phyloP scores from a whole-genome alignment of 2,888 invertebrate genomes.

The Hyles lineata region DNA sequence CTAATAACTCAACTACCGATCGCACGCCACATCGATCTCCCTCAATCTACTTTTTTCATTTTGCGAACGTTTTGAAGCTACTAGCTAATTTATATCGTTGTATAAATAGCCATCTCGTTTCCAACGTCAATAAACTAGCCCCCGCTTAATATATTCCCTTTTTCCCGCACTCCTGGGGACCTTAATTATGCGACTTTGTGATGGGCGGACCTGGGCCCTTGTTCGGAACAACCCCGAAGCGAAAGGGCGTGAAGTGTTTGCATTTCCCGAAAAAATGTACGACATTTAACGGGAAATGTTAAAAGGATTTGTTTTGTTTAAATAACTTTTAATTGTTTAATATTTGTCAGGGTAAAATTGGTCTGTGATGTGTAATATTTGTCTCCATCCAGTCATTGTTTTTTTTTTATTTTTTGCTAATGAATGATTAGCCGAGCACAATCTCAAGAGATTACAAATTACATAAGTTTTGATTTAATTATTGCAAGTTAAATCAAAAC shows the following conservation, averaged over 20 bases:
- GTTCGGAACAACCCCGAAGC: constrained; percentile 38
- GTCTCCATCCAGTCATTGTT: neutral
- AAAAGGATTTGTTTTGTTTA: neutral
- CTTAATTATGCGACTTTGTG: constrained; percentile 45
- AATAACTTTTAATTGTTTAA: neutral
- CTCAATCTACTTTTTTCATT: constrained; percentile 16
- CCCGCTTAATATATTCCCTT: constrained; percentile 29
- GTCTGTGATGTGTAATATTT: neutral
- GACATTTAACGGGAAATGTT: constrained; percentile 9
- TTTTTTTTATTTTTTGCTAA: too few species aligned
- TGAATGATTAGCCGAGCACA: too few species aligned
- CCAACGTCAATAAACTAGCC: constrained; percentile 30
- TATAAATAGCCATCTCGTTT: constrained; percentile 27
- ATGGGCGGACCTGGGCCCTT: constrained; percentile 38
- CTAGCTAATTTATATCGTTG: constrained; percentile 24
- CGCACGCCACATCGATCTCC: constrained; percentile 5
- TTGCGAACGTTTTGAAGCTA: neutral
- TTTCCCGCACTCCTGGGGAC: constrained; percentile 32
- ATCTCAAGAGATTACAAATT: too few species aligned
- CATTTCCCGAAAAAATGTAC: constrained; percentile 25
- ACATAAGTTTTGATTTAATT: too few species aligned
- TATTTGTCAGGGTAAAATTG: neutral
- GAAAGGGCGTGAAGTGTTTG: constrained; percentile 34
- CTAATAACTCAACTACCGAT: constrained; percentile 16
- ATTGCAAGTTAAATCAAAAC: too few species aligned